A percentile compares a stretch with the other conserved stretches of the same genome.
phyloP scores from a whole-genome alignment of 2,797 vertebrate genomes.

The Acanthurus leucopareius region DNA sequence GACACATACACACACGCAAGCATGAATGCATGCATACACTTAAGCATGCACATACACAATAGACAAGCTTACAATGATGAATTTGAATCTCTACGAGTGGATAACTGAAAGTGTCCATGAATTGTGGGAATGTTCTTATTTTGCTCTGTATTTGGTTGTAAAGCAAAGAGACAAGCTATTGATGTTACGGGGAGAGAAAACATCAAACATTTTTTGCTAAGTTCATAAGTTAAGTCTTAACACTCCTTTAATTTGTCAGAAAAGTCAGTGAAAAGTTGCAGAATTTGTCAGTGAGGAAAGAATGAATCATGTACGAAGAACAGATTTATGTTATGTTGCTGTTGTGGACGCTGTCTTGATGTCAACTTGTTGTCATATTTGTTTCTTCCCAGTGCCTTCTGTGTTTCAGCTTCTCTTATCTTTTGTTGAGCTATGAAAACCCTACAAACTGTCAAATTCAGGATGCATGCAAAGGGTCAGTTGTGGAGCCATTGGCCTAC shows the following conservation, averaged over 20 bases:
- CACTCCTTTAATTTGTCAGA: constrained; percentile 39
- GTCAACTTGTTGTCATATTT: constrained; percentile 42
- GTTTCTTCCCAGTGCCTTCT: constrained; percentile 44
- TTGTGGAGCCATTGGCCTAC: constrained; percentile 35
- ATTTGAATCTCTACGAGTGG: constrained; percentile 55
- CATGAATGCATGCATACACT: constrained; percentile 52
- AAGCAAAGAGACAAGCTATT: constrained; percentile 42
- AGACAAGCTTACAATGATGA: constrained; percentile 53
- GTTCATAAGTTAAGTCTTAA: constrained; percentile 27
- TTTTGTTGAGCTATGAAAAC: constrained; percentile 30
- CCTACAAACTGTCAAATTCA: constrained; percentile 24
- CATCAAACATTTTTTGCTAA: constrained; percentile 47
- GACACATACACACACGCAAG: constrained; percentile 38
- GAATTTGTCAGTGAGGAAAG: constrained; percentile 50
- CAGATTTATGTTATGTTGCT: constrained; percentile 40
- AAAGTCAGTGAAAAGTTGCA: constrained; percentile 38
- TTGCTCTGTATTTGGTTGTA: constrained; percentile 50
- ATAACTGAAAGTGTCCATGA: constrained; percentile 54
- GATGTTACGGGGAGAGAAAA: constrained; percentile 30
- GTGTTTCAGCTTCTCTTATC: constrained; percentile 49
- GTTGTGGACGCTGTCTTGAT: constrained; percentile 46
- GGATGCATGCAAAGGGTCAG: constrained; percentile 49
- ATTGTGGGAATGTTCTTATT: constrained; percentile 42
- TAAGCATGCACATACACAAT: constrained; percentile 43
- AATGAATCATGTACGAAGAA: constrained; percentile 49